Base-by-base conservation (phyloP, 2,888 invertebrate species). In the Cynaeus angustus region DNA sequence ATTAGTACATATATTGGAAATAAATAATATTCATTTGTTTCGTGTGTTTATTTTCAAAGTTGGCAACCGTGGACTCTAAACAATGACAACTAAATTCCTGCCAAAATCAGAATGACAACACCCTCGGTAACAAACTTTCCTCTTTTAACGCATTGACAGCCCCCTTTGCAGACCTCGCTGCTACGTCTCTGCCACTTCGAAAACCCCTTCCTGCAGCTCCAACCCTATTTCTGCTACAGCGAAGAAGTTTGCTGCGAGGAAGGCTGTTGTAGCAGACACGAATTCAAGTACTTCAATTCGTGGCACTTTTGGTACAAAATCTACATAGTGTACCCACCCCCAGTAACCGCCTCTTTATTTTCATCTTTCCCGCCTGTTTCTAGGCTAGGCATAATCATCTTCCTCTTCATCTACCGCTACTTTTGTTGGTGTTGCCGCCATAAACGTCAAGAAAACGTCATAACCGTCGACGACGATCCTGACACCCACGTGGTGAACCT, bases 21-120 rank as follows among this genome's bases (percentile, higher is more conserved):
- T 71, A 71, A 71, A 71, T 48, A 64, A 52, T 62, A 71, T 71
- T 71, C 67, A 67, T 71, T 71, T 71, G 64, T 71, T 14, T 16
- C 12, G 43, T 43, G 43, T 6, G 2, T 12, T 13, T 43, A n/a
- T 13, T 13, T 7, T 43, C 12, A 10, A n/a, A 13, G 10, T 43
- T 21, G 21, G 21, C 21, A 21, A 1, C 4, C 21, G 2, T 21
- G 21, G 5, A 3, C 43, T 7, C 13, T 43, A 33, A 33, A 33
- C 33, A 4, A n/a, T 21, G 21, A 21, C 21, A 33, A 33, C 33
- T 9, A 52, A 52, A 52, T 52, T 52, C 30, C 33, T 30, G 52
- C 26, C 52, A 21, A 26, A 13, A 12, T 10, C 52, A 30, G 26
- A 58, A 58, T 58, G 58, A 43, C 58, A 58, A 58, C 56, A 28